A percentile compares a stretch with the other conserved stretches of the same genome.
phyloP scores from a whole-genome alignment of 2,797 vertebrate genomes.

The Phoxinus dragarum region DNA sequence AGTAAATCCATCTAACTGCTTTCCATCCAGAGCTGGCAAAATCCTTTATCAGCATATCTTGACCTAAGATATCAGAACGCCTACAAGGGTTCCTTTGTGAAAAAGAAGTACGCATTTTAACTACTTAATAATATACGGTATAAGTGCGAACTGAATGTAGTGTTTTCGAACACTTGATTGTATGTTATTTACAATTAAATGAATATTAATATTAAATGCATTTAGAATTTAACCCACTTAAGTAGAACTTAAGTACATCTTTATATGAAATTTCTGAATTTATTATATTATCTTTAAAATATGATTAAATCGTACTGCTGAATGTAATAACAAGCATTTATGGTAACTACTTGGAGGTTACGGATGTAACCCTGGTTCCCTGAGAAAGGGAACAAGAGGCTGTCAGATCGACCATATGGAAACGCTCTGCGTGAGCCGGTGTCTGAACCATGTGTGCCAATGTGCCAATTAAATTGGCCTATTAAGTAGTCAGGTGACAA shows the following conservation, averaged over 20 bases:
- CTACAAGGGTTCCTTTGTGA: neutral
- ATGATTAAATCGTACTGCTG: neutral
- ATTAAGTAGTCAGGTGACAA: too few relatives aligned
- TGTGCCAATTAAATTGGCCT: too few relatives aligned
- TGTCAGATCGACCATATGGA: too few relatives aligned
- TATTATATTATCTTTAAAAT: neutral
- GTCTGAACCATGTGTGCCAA: too few relatives aligned
- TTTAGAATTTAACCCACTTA: neutral
- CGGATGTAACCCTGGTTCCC: neutral
- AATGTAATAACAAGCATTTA: neutral
- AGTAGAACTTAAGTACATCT: neutral
- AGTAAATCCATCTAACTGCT: neutral
- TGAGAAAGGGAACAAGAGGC: neutral
- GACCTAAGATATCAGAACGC: neutral
- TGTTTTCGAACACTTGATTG: neutral
- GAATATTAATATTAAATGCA: neutral
- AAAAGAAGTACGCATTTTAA: neutral
- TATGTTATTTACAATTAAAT: neutral
- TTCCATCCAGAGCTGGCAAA: neutral
- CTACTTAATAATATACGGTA: too few relatives aligned
- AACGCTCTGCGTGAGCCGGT: too few relatives aligned
- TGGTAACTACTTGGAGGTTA: neutral
- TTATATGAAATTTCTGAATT: neutral
- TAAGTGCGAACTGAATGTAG: neutral
- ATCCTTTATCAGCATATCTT: neutral